Percentiles rank a stretch among this genome's conserved stretches.
Conservation (phyloP, 2,797 vertebrate genomes). For the Spinibarbus caldwelli region DNA sequence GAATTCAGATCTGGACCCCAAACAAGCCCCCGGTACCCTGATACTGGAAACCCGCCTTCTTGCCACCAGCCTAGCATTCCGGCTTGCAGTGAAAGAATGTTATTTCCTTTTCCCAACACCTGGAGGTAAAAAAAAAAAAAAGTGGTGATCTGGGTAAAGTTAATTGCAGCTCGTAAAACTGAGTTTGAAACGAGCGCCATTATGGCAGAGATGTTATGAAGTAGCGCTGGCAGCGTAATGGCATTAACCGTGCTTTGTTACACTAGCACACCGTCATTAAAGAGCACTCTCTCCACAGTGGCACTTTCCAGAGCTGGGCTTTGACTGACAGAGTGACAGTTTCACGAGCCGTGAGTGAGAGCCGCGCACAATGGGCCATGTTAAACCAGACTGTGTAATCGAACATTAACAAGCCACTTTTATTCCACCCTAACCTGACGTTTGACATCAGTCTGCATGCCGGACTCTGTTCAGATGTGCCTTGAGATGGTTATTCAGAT, state of each 20-base stretch:
- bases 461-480: conserved; percentile 3
- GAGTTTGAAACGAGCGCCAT: conserved; percentile 43
- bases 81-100: background rate
- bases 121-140: conserved; percentile 17
- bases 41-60: background rate
- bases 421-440: conserved; percentile 15
- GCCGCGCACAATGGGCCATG: conserved; percentile 37
- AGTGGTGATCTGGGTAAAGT: conserved; percentile 32
- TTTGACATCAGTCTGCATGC: conserved; percentile 21
- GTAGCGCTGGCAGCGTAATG: conserved; percentile 44
- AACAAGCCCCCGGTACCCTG: background rate
- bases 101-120: conserved; percentile 39
- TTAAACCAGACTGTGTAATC: conserved; percentile 41
- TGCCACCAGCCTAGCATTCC: background rate
- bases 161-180: conserved; percentile 53
- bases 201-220: conserved; percentile 39
- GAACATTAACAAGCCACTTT: conserved; percentile 40
- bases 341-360: conserved; percentile 46
- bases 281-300: conserved; percentile 42
- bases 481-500: conserved; percentile 17
- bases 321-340: conserved; percentile 52
- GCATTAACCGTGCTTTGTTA: conserved; percentile 54
- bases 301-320: conserved; percentile 13
- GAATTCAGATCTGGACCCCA: background rate
- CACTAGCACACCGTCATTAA: conserved; percentile 55